Evolutionary conservation across 1,140 invertebrate genomes (phyloP).

Genomic region (Oryzaephilus surinamensis): DNA sequence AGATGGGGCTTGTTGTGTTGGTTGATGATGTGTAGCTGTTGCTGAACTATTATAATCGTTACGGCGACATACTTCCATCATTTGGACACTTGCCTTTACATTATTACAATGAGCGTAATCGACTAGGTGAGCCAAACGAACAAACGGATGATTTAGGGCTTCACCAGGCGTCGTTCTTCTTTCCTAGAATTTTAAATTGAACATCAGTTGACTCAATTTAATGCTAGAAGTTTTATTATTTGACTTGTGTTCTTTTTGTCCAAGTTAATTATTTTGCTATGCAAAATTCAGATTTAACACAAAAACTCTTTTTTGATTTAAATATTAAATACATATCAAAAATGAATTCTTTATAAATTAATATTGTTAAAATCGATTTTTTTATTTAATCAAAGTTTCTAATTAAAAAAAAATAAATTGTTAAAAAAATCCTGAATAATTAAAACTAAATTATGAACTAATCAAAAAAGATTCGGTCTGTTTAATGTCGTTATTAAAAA

Average conservation of each 20-base stretch:
- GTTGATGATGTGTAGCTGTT: constrained; percentile 42
- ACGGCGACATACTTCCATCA: constrained; percentile 81
- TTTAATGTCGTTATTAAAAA: too few relatives aligned
- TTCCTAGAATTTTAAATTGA: constrained; percentile 53
- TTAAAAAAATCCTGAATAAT: not conserved
- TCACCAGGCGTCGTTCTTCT: constrained; percentile 89
- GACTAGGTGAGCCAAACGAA: constrained; percentile 83
- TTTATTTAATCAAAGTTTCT: too few relatives aligned
- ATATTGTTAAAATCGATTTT: too few relatives aligned
- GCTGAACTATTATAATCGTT: constrained; percentile 50
- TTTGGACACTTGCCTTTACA: constrained; percentile 88
- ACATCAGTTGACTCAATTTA: too few relatives aligned
- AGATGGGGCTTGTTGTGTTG: constrained; percentile 52
- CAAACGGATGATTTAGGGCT: constrained; percentile 91
- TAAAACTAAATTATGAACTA: not conserved
- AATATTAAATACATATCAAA: too few relatives aligned
- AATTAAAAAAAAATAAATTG: constrained; percentile 2
- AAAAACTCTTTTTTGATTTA: too few relatives aligned
- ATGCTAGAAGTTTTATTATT: too few relatives aligned
- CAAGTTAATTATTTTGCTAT: too few relatives aligned
- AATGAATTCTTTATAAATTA: too few relatives aligned
- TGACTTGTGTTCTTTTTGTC: too few relatives aligned
- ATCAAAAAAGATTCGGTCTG: too few relatives aligned
- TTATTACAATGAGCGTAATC: constrained; percentile 96
- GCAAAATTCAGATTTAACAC: too few relatives aligned